A percentile compares a stretch with the other conserved stretches of the same genome.
phyloP scores from a whole-genome alignment of 2,113 vertebrate species.

The Ginglymostoma cirratum region DNA sequence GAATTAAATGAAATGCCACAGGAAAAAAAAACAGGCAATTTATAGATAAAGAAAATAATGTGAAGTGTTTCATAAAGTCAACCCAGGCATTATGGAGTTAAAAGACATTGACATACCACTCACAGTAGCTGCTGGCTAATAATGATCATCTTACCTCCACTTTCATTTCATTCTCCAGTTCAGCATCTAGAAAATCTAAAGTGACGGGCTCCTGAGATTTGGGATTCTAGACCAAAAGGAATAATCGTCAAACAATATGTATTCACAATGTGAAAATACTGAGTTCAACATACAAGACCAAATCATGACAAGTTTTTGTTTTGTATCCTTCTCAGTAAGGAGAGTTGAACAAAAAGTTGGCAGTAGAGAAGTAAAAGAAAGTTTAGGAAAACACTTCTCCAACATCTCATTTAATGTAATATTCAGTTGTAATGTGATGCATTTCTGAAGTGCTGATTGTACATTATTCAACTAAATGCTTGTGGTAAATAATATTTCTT shows the following conservation, averaged over 20 bases:
- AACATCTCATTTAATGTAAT: background rate
- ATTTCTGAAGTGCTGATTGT: background rate
- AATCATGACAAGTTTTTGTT: background rate
- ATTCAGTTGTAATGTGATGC: background rate
- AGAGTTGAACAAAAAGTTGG: background rate
- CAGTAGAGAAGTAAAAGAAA: background rate
- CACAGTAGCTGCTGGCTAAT: background rate
- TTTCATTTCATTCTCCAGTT: constrained; percentile 93
- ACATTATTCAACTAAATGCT: background rate
- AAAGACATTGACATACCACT: background rate
- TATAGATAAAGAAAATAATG: background rate
- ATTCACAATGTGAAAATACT: background rate
- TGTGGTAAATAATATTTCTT: background rate
- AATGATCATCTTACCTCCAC: constrained; percentile 70
- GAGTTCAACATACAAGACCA: background rate
- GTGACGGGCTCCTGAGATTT: constrained; percentile 99
- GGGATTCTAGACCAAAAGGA: constrained; percentile 72
- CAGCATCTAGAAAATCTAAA: constrained; percentile 89
- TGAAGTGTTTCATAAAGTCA: background rate
- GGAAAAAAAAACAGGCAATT: background rate
- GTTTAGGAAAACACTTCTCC: background rate
- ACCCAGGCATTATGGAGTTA: constrained; percentile 12
- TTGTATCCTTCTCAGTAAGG: background rate
- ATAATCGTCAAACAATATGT: constrained; percentile 34
- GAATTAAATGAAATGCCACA: background rate